Evolutionary conservation across 2,888 invertebrate genomes (phyloP).

Genomic region (Ceraclea dissimilis): DNA sequence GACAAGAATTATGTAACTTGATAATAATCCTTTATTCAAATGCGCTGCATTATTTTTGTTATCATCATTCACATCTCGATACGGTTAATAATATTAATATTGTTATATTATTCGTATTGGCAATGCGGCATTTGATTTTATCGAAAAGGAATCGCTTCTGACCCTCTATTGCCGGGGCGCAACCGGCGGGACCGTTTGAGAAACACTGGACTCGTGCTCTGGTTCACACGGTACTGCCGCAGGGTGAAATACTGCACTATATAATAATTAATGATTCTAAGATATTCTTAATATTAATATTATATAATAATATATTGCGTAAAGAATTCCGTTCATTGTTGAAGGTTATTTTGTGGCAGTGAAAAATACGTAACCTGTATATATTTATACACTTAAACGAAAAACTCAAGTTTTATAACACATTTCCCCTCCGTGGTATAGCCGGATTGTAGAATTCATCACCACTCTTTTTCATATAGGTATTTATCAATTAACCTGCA

Average conservation of each 20-base stretch:
- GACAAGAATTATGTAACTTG: too few species aligned
- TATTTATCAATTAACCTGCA: too few species aligned
- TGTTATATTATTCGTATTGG: background rate
- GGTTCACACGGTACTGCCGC: background rate
- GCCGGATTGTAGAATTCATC: too few species aligned
- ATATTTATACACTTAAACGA: too few species aligned
- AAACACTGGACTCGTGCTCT: slow-evolving; percentile 10
- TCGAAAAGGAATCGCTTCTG: slow-evolving; percentile 7
- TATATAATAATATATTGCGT: too few species aligned
- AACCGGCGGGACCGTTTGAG: slow-evolving; percentile 7
- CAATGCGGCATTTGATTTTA: slow-evolving; percentile 6
- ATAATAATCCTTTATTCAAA: background rate
- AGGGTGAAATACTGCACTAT: background rate
- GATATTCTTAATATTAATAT: too few species aligned
- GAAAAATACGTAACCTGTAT: too few species aligned
- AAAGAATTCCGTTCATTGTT: too few species aligned
- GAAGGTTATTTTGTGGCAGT: too few species aligned
- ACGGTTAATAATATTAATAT: slow-evolving; percentile 1
- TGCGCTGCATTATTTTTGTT: slow-evolving; percentile 1
- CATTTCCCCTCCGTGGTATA: too few species aligned
- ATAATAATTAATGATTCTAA: background rate
- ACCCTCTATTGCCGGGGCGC: background rate
- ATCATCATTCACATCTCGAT: background rate
- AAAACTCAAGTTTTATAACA: too few species aligned
- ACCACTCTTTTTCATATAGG: too few species aligned